These are phyloP conservation scores for Myripristis jacobus DNA, from an alignment of 2,797 vertebrate species.

Conservation along the genomic window DNA sequence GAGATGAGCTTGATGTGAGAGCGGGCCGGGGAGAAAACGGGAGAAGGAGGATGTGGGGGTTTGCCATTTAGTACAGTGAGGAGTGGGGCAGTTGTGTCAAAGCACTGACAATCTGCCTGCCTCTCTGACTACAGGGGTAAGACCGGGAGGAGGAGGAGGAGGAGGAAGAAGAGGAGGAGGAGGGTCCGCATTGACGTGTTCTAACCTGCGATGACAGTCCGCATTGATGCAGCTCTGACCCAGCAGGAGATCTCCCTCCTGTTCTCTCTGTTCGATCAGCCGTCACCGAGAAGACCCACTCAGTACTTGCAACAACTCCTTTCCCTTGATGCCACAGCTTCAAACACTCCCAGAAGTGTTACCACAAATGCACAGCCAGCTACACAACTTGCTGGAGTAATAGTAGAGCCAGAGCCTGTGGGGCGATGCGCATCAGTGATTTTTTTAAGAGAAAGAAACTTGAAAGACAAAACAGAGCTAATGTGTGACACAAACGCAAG, in stretches of 20 bases:
- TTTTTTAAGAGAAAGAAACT: constrained; percentile 29
- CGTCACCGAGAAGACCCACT: constrained; percentile 56
- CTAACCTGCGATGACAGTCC: constrained; percentile 72
- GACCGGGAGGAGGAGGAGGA: constrained; percentile 52
- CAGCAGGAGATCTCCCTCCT: constrained; percentile 69
- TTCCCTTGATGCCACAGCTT: constrained; percentile 17
- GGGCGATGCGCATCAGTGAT: constrained; percentile 38
- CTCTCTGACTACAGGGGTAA: constrained; percentile 35
- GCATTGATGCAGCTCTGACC: constrained; percentile 66
- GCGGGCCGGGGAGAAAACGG: constrained; percentile 29
- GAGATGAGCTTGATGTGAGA: constrained; percentile 52
- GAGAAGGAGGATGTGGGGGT: constrained; percentile 30
- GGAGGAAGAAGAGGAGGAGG: constrained; percentile 63
- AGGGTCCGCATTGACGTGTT: constrained; percentile 54
- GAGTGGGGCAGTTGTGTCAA: constrained; percentile 62
- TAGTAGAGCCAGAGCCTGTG: constrained; percentile 36
- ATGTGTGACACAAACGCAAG: background rate
- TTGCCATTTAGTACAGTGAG: constrained; percentile 57
- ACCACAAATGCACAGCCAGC: constrained; percentile 34
- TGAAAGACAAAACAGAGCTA: constrained; percentile 22
- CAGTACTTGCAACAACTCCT: constrained; percentile 35
- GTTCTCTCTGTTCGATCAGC: constrained; percentile 68
- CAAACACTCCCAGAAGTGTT: background rate
- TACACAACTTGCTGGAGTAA: constrained; percentile 32
- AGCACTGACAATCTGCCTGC: constrained; percentile 55